Conservation (phyloP, 1,140 invertebrate species). For the Zaprionus taronus region DNA sequence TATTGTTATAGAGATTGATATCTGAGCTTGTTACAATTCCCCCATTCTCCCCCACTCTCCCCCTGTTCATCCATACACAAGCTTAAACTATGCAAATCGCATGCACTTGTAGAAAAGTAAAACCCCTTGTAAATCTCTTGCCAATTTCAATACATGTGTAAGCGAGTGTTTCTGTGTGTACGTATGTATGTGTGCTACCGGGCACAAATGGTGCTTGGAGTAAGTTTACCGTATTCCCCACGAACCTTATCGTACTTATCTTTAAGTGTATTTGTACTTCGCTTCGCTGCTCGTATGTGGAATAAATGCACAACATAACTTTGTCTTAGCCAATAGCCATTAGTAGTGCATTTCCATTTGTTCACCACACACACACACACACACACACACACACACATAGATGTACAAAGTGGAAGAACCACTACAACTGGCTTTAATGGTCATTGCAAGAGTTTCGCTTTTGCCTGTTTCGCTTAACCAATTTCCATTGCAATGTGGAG, state of each 20-base stretch:
- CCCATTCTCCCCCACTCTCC: background rate
- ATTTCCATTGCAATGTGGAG: slow-evolving; percentile 39
- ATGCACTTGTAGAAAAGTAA: slow-evolving; percentile 6
- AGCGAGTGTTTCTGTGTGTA: background rate
- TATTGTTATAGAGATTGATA: slow-evolving; percentile 21
- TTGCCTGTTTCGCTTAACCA: slow-evolving; percentile 57
- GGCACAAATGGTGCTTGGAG: slow-evolving; percentile 8
- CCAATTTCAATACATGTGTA: slow-evolving; percentile 17
- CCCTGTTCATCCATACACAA: background rate
- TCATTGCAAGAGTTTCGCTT: slow-evolving; percentile 51
- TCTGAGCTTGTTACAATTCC: slow-evolving; percentile 10
- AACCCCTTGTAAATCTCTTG: slow-evolving; percentile 14
- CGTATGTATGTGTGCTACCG: background rate
- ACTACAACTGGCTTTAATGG: slow-evolving; percentile 54
- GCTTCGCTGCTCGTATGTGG: slow-evolving; percentile 1
- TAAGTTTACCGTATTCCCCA: slow-evolving; percentile 8
- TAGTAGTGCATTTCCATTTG: slow-evolving; percentile 73
- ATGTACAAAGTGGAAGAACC: background rate
- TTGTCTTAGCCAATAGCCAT: slow-evolving; percentile 72
- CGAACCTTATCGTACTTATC: slow-evolving; percentile 3
- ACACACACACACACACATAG: slow-evolving; percentile 7
- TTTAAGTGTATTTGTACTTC: background rate
- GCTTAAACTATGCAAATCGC: slow-evolving; percentile 34
- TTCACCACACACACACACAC: slow-evolving; percentile 26
- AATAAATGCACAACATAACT: slow-evolving; percentile 69